Base-by-base conservation (phyloP, 2,888 invertebrate genomes). In the Andrena marginata region DNA sequence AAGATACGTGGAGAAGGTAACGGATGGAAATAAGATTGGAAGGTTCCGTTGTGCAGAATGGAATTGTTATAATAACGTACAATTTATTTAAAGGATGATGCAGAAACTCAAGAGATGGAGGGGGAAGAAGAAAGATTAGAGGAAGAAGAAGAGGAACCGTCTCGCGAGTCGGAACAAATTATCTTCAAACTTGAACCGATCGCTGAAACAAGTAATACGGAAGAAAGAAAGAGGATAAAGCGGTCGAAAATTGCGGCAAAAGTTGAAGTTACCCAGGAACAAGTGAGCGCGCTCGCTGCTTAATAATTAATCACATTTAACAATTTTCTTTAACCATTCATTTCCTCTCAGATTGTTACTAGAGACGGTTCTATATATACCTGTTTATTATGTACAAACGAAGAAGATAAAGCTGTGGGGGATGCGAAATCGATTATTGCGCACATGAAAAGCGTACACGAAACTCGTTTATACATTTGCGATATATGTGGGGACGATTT, bases 401-500 rank as follows among this genome's bases (percentile, higher is more conserved):
- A 94, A 13, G 92, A 92, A 1, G 94, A 95, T 48, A 94, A 94
- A 42, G 91, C 92, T 7, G 89, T 91, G 31, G 95, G 95, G 23
- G 96, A 96, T 88, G 95, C 96, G 0, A 95, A 95, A 81, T 92
- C 94, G 0, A 96, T 97, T 78, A 95, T 96, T 89, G 91, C 94
- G 0, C 97, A 97, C 86, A 93, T 97, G 89, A 96, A 96, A 90
- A 88, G 90, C 0, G 92, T 87, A 0, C 97, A 97, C 92, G 96
- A 96, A 67, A 94, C 95, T 0, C 95, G 96, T 0, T 90, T 97
- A 2, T 97, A 97, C 91, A 96, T 97, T 68, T 97, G 97, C 86
- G 96, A 96, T 78, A 94, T 96, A 5, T 97, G 97, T 90, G 96
- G 96, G 0, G 94, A 94, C 31, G 96, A 96, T 65, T 96, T 97